Percentiles rank a stretch among this genome's conserved stretches.
phyloP scores from a whole-genome alignment of 2,888 invertebrate species.

The Epistrophe grossulariae region DNA sequence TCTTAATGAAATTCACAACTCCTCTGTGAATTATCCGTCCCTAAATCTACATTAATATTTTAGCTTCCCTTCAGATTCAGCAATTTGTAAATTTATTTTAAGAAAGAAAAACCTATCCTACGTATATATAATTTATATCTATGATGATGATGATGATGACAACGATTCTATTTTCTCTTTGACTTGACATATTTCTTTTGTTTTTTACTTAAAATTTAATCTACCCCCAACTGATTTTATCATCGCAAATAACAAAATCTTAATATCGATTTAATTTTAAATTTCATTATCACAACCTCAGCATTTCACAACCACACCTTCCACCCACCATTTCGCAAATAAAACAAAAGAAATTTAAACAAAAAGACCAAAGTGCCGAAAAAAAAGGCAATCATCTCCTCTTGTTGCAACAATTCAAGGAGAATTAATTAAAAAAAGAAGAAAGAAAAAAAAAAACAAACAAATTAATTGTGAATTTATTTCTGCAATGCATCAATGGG shows the following conservation, averaged over 20 bases:
- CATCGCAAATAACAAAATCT: slow-evolving; percentile 48
- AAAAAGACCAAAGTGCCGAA: slow-evolving; percentile 8
- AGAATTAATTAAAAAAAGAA: background rate
- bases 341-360: slow-evolving; percentile 43
- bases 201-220: slow-evolving; percentile 18
- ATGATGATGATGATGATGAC: background rate
- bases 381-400: slow-evolving; percentile 18
- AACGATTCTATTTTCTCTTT: background rate
- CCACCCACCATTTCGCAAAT: background rate
- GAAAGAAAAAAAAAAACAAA: background rate
- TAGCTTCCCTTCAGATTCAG: background rate
- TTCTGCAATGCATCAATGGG: slow-evolving; percentile 29
- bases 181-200: background rate
- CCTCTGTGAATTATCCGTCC: background rate
- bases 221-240: slow-evolving; percentile 26
- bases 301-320: no score
- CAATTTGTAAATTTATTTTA: background rate
- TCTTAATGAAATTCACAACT: background rate
- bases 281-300: slow-evolving; percentile 49
- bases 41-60: background rate
- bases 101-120: background rate
- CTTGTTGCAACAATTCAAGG: background rate
- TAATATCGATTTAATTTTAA: slow-evolving; percentile 68
- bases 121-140: no score
- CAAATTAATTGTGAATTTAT: slow-evolving; percentile 14